A percentile compares a stretch with the other conserved stretches of the same genome.
These are phyloP conservation scores for Hydropotes inermis DNA, from an alignment of 2,113 vertebrate species.

Conservation along the genomic window DNA sequence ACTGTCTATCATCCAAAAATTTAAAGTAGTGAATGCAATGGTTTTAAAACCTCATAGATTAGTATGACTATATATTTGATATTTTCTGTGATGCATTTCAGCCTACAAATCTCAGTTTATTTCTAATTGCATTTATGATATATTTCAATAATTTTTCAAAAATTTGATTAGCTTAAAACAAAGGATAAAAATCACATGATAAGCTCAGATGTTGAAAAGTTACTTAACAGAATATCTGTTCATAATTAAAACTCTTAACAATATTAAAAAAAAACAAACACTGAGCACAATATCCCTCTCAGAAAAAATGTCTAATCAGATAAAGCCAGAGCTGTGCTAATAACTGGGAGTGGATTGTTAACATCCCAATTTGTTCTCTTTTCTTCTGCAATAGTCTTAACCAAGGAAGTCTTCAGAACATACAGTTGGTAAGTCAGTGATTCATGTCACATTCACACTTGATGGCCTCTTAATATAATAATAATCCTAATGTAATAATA, in stretches of 20 bases:
- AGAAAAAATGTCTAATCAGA: neutral
- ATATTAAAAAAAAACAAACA: neutral
- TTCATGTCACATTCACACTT: too few species aligned
- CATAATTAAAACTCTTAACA: neutral
- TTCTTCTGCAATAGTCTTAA: neutral
- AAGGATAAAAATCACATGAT: neutral
- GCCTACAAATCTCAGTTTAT: neutral
- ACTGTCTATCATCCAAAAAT: neutral
- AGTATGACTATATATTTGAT: neutral
- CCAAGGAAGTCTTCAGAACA: neutral
- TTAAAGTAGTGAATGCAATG: neutral
- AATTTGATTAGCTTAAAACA: neutral
- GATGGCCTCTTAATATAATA: neutral
- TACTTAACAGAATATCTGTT: neutral
- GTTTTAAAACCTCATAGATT: neutral
- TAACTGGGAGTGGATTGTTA: neutral
- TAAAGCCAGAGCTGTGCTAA: neutral
- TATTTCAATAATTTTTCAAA: neutral
- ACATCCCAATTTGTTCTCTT: neutral
- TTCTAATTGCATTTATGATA: neutral
- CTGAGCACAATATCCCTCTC: neutral
- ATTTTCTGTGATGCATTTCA: conserved; percentile 34
- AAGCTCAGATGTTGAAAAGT: neutral
- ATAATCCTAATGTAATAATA: neutral
- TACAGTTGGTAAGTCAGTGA: neutral